phyloP scores from a whole-genome alignment of 2,888 invertebrate species.

The Dynastes maya region DNA sequence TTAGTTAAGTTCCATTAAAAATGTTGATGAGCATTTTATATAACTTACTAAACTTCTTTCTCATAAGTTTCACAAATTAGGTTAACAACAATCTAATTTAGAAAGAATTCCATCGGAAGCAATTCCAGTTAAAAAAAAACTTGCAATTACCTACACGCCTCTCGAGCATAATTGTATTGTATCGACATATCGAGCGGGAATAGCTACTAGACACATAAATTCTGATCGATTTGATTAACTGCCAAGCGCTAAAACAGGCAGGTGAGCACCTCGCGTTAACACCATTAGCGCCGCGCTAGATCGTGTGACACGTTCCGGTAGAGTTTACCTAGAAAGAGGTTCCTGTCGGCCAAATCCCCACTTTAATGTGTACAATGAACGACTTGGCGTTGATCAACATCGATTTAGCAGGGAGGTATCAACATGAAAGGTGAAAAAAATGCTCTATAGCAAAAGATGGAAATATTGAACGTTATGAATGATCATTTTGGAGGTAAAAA shows the following conservation, averaged over 20 bases:
- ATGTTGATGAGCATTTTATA: no score
- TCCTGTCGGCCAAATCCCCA: background rate
- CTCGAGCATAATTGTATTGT: background rate
- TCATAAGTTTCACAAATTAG: no score
- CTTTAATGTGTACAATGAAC: background rate
- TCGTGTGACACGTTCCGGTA: background rate
- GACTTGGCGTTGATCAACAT: background rate
- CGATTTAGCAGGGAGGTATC: background rate
- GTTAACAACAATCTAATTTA: no score
- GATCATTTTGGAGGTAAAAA: no score
- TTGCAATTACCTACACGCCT: background rate
- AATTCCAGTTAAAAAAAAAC: background rate
- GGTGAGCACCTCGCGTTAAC: background rate
- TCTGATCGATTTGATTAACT: background rate
- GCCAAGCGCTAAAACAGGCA: conserved; percentile 1
- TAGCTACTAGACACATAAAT: conserved; percentile 10
- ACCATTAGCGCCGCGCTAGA: background rate
- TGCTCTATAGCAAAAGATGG: no score
- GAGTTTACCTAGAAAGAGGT: background rate
- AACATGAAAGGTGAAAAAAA: no score
- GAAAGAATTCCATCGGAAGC: background rate
- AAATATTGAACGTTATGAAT: no score
- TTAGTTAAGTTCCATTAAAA: no score
- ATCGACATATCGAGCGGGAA: background rate
- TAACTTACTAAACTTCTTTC: no score